Base-by-base conservation (phyloP, 2,797 vertebrate species). In the Cuculus canorus region DNA sequence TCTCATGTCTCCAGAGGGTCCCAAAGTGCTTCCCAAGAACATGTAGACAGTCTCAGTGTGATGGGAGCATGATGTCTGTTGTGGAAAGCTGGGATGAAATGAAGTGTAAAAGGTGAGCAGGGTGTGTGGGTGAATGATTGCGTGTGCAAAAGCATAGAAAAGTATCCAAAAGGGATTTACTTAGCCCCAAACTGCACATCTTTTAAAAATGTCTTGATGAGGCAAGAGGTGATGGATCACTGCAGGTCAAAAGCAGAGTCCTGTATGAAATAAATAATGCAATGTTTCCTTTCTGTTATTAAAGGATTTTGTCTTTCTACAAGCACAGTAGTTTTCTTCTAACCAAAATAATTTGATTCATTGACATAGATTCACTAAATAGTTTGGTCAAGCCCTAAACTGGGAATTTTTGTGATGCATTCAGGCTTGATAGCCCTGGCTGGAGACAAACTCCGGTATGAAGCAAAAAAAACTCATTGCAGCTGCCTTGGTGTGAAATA, bases 11-110 rank as follows among this genome's bases (percentile, higher is more conserved):
- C 82, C 66, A 72, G 73, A 92, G 82, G 70, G 35, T 59, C 63
- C 66, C 59, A 24, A 25, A 92, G 71, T 91, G 72, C 79, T 88
- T 82, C 73, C 25, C 33, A 39, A 48, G 80, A 90, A 7, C 22
- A 1, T 10, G 57, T 30, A 75, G 72, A 30, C 37, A 27, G 19
- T 41, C 53, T 50, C 1, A 0, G 27, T 25, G 45, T 19, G 43
- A 60, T 56, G 18, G 64, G 24, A 87, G 11, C 1, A 0, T 3
- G 5, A 47, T 15, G 17, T 37, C 27, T 1, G 0, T 27, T 54
- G 78, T 47, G 76, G 41, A 90, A 76, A 72, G 27, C 41, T 45
- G 66, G 45, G 18, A 47, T 70, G 80, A 52, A 71, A n/a, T 30
- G 17, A 60, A 75, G 69, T 30, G 65, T 32, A n/a, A 48, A 73